Base-by-base conservation (phyloP, 2,797 vertebrate species). In the Crocidura indochinensis region DNA sequence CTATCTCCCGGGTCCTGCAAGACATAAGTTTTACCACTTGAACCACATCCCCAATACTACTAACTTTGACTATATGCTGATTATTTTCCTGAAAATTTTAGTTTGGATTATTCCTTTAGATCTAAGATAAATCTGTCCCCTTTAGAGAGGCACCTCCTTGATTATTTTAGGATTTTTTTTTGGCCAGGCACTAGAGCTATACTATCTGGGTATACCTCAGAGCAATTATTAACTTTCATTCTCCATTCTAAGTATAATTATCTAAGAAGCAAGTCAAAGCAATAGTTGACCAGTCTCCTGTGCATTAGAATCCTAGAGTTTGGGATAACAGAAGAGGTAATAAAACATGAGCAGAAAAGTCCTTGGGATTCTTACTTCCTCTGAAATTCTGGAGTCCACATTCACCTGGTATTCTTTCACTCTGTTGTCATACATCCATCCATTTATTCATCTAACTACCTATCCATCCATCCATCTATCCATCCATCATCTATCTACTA, bases 51-150 rank as follows among this genome's bases (percentile, higher is more conserved):
- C 56, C 22, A 7, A 20, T 60, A 60, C 56, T 60, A 19, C 56
- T 64, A 85, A 69, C 53, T 86, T 65, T 24, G 78, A 82, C 9
- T 74, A 10, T 7, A n/a, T 71, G 65, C 84, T 91, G 73, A 44
- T 56, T 60, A 51, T 12, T 31, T 38, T 29, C 49, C 46, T 87
- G 65, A 10, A 44, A 6, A 2, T 19, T 65, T 78, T 53, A 62
- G 8, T 88, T 74, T 27, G 31, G 29, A 8, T 19, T 76, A 31
- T 72, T 67, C 29, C 78, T 44, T 31, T 68, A 62, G 49, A 29
- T 31, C 4, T 26, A 24, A 12, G 44, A 44, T 31, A 88, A 83
- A 74, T 27, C 24, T 0, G 9, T 20, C 49, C 46, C 81, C 53
- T 90, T 9, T 31, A 72, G 24, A 67, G n/a, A 76, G 2, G 46